Evolutionary conservation across 2,113 vertebrate genomes (phyloP).

Genomic region (Dolichotis patagonum): DNA sequence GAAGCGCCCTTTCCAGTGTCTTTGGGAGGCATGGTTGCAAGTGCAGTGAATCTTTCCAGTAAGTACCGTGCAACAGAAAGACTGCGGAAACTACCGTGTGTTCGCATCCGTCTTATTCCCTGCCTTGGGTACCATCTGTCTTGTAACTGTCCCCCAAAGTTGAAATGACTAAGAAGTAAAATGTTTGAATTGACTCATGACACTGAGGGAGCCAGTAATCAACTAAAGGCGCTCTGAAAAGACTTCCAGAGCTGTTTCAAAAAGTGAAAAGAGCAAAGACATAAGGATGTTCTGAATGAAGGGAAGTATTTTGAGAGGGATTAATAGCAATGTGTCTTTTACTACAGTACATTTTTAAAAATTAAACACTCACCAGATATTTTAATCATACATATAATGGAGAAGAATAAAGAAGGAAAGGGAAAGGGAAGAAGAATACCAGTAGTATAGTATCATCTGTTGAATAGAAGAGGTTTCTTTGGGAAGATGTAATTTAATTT

Average conservation of each 20-base stretch:
- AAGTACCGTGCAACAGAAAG: neutral
- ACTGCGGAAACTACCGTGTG: neutral
- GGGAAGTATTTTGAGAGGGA: neutral
- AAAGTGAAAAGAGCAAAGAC: neutral
- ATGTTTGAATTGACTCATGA: neutral
- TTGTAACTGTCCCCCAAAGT: neutral
- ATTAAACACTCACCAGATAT: neutral
- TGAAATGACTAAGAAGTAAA: neutral
- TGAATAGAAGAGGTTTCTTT: neutral
- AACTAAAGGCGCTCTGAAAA: neutral
- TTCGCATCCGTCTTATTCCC: neutral
- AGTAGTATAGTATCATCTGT: neutral
- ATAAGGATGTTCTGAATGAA: neutral
- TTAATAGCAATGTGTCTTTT: neutral
- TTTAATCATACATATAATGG: neutral
- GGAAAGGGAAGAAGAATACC: neutral
- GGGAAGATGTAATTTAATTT: neutral
- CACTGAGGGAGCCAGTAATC: neutral
- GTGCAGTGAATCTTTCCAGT: neutral
- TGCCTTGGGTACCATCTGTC: neutral
- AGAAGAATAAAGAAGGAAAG: neutral
- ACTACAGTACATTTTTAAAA: neutral
- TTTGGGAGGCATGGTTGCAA: neutral
- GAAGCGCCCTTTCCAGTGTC: neutral
- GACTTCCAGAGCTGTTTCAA: neutral